Evolutionary conservation across 2,797 vertebrate species (phyloP), one percentile per base, ranked within the genome.

Genomic region (Lateolabrax maculatus): DNA sequence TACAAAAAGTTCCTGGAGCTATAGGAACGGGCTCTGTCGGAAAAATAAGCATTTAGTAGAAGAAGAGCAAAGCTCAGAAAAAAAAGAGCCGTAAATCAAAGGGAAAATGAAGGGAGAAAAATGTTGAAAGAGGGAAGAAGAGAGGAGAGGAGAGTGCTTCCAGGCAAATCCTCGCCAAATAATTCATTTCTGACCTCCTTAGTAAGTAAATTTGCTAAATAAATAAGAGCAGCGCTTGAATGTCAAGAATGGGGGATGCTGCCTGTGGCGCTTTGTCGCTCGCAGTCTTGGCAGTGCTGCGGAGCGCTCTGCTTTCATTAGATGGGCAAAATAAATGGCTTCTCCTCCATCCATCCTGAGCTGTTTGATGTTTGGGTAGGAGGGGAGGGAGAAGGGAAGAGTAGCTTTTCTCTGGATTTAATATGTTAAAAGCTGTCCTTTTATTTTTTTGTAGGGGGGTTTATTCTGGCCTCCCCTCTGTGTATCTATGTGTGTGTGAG

Each of bases 181-280:
- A 94, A 95, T 95, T 95, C 92, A 94, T 95, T 95, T 95, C 93
- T 95, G 94, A 95, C 94, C 95, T 95, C 93, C 94, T 95, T 95
- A 95, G 93, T 95, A 94, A 95, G 92, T 94, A 95, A 94, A 95
- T 95, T 95, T 95, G 84, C 95, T 95, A 95, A 95, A 95, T 95
- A 95, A 96, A 95, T 95, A 95, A 95, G 94, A 95, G 92, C 89
- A 88, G 91, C 79, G 87, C 93, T 95, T 94, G 94, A 95, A 94
- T 94, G 94, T 94, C 92, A 94, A 92, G 92, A 93, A 93, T 85
- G 92, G 83, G 75, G 83, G 86, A 92, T 93, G 91, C 88, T 89
- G 92, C 93, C 93, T 84, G 88, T 90, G 90, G 92, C 89, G 84
- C 90, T 91, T 93, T 91, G 93, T 91, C 88, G 92, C 94, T 94